Base-by-base conservation (phyloP, 2,888 invertebrate genomes). In the Octodonta nipae region DNA sequence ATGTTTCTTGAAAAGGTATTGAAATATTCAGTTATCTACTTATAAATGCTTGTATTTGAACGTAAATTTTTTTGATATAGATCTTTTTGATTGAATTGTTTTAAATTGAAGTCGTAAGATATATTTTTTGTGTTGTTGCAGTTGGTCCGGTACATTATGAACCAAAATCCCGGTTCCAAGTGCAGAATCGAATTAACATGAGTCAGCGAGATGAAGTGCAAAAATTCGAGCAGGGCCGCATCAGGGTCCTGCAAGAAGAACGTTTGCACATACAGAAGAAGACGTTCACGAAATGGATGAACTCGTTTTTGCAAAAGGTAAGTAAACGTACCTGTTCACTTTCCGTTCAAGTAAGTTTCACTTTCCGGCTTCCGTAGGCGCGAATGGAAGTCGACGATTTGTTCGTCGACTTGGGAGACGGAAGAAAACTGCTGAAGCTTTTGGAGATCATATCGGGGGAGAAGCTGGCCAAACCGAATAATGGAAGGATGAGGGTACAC, bases 231-330 rank as follows among this genome's bases (percentile, higher is more conserved):
- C 88, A 86, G 71, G 88, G 87, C 59, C 81, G 93, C 47, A 95
- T 95, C 60, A 81, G 84, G 70, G 88, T 88, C 59, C 76, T 96
- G 60, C 93, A 95, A 63, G 92, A 95, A 65, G 96, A 98, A 67
- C 81, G 96, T 36, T 70, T 95, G 44, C 85, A 91, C 65, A 96
- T 98, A 49, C 98, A 98, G 69, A 96, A 96, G 75, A 98, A 98
- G 66, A 98, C 98, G 15, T 98, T 98, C 67, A 96, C 96, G 51
- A 98, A 98, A 88, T 93, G 93, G 93, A 86, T 93, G 82, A 93
- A 93, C 68, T 91, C 89, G 12, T 92, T 92, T 66, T 66, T 93
- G 52, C 78, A 84, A 59, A 92, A 91, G 82, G 92, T 91, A 38
- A 35, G 27, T 16, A 10, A 34, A 29, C 8, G 12, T n/a, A 11